Evolutionary conservation across 1,140 invertebrate genomes (phyloP).

Genomic region (Bombus picipes): DNA sequence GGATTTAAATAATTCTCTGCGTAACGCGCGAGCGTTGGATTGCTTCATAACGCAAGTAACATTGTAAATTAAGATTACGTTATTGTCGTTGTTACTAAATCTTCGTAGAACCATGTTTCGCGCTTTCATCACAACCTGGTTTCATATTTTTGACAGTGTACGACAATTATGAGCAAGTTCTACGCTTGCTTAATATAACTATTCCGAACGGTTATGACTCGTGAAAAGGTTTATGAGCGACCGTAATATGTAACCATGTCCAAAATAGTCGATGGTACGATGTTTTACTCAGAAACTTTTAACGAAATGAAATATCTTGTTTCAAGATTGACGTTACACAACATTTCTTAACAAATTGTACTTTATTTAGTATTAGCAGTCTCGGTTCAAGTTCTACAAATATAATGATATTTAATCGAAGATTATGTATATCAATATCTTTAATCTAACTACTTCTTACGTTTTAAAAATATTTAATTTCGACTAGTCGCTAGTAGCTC

Average conservation of each 20-base stretch:
- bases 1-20: not conserved
- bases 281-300: not conserved
- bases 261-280: no score
- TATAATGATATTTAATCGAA: no score
- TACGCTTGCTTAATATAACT: not conserved
- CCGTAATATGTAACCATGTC: not conserved
- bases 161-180: not conserved
- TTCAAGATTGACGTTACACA: not conserved
- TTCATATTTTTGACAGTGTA: not conserved
- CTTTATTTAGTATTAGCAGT: no score
- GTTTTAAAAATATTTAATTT: no score
- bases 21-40: not conserved
- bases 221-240: not conserved
- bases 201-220: not conserved
- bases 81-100: not conserved
- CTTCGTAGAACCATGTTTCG: not conserved
- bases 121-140: not conserved
- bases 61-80: slow-evolving; percentile 12
- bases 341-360: not conserved
- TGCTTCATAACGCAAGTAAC: not conserved
- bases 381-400: no score
- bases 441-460: no score
- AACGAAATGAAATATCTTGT: not conserved
- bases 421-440: no score
- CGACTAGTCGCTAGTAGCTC: no score